These are phyloP conservation scores for Caenorhabditis remanei DNA, from an alignment of 1,140 invertebrate species.

Conservation along the genomic window DNA sequence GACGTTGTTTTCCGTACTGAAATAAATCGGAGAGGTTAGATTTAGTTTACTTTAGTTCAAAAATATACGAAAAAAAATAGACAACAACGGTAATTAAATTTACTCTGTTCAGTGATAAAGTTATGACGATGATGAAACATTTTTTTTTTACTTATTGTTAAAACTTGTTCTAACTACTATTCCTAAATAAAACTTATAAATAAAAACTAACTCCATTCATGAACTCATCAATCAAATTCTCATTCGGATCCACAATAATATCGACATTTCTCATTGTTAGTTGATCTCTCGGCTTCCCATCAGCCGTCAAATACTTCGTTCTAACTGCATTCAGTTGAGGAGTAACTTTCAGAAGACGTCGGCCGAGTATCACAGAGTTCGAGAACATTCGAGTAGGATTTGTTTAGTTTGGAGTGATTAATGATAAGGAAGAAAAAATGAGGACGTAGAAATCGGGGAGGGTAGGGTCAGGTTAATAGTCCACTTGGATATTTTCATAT, in stretches of 20 bases:
- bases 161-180: background rate
- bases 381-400: constrained; percentile 31
- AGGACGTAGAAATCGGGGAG: no score
- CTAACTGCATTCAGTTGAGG: background rate
- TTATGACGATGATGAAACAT: no score
- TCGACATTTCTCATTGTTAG: background rate
- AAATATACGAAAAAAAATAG: no score
- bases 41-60: no score
- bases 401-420: background rate
- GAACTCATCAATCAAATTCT: background rate
- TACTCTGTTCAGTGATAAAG: no score
- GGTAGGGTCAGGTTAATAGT: no score
- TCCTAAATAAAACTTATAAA: background rate
- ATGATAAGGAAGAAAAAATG: no score
- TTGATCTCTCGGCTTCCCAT: constrained; percentile 6
- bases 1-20: constrained; percentile 14
- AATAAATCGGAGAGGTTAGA: no score
- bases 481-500: no score
- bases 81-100: no score
- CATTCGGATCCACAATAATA: background rate
- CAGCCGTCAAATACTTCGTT: background rate
- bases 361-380: background rate
- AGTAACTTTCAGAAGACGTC: background rate
- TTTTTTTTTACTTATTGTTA: no score
- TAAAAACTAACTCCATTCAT: constrained; percentile 6